These are phyloP conservation scores for Rhynchonycteris naso DNA, from an alignment of 2,797 vertebrate genomes.

Conservation along the genomic window DNA sequence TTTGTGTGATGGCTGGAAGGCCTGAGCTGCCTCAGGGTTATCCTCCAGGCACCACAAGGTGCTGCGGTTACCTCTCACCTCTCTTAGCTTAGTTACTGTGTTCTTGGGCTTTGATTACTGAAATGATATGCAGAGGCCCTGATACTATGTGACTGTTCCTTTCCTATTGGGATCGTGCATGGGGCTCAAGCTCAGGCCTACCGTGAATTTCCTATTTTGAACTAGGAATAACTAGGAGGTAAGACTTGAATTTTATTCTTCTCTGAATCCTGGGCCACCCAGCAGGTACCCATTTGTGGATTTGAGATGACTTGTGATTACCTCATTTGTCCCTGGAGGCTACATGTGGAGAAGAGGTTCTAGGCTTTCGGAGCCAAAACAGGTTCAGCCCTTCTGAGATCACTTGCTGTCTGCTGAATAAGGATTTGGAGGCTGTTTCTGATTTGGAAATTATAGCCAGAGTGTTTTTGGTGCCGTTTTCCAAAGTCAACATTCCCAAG, in stretches of 20 bases:
- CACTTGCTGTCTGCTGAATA: slow-evolving; percentile 26
- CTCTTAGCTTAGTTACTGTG: neutral
- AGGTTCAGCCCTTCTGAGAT: neutral
- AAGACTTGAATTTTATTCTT: neutral
- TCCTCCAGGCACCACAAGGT: neutral
- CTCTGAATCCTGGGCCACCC: neutral
- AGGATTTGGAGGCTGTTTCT: slow-evolving; percentile 71
- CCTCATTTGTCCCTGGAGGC: neutral
- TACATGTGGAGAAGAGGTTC: neutral
- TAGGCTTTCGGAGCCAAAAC: neutral
- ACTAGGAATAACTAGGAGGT: neutral
- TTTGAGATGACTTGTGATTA: neutral
- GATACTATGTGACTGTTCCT: neutral
- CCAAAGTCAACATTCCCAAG: slow-evolving; percentile 80
- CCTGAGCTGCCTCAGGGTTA: neutral
- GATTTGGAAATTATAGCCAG: slow-evolving; percentile 72
- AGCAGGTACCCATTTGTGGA: neutral
- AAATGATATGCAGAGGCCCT: neutral
- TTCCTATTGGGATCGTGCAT: neutral
- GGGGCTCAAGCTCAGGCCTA: too few species aligned
- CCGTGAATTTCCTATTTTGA: neutral
- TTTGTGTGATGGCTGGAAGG: neutral
- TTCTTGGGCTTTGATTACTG: neutral
- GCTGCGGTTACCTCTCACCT: neutral
- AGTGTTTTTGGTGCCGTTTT: slow-evolving; percentile 64